These are phyloP conservation scores for Coptotermes formosanus DNA, from an alignment of 1,140 invertebrate species.

Conservation along the genomic window DNA sequence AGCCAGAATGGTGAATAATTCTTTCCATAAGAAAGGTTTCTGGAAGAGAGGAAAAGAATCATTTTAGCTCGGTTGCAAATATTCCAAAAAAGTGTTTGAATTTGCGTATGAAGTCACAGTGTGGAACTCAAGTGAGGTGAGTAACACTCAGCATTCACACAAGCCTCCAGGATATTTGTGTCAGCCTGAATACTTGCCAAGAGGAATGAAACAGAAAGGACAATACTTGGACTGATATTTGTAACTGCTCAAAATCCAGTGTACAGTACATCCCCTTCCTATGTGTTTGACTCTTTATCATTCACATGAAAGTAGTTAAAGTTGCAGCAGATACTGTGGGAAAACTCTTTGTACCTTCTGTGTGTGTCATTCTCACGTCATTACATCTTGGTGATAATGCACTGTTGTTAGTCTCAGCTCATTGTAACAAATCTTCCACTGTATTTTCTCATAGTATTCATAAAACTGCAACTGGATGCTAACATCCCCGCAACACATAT, in stretches of 20 bases:
- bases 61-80: background rate
- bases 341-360: constrained; percentile 19
- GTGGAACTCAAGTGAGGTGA: background rate
- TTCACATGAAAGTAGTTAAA: constrained; percentile 27
- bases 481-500: background rate
- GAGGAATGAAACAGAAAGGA: constrained; percentile 12
- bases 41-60: background rate
- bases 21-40: background rate
- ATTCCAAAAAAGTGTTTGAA: constrained; percentile 16
- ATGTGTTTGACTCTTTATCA: constrained; percentile 23
- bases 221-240: constrained; percentile 25
- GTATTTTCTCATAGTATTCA: constrained; percentile 7
- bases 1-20: background rate
- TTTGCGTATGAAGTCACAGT: constrained; percentile 2
- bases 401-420: constrained; percentile 5
- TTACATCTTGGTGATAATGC: background rate
- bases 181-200: background rate
- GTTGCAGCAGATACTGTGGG: constrained; percentile 27
- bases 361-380: constrained; percentile 8
- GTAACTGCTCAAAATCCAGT: constrained; percentile 30
- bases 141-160: constrained; percentile 10
- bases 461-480: background rate
- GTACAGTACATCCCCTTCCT: constrained; percentile 8
- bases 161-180: constrained; percentile 10
- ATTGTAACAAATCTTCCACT: constrained; percentile 10